phyloP scores from a whole-genome alignment of 2,888 invertebrate genomes.

The Sussaba pulchella region DNA sequence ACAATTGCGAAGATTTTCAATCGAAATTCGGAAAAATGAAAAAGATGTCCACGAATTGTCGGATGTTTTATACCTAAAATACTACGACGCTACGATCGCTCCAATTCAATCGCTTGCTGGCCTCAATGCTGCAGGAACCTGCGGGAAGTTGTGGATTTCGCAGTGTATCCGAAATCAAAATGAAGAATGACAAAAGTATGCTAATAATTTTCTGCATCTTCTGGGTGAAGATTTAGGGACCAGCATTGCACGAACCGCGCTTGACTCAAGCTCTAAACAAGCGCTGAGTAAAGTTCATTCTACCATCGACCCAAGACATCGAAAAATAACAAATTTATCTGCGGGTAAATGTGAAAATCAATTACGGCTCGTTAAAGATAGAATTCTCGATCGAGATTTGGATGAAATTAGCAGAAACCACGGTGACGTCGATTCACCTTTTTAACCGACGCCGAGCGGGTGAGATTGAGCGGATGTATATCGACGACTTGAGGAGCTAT shows the following conservation, averaged over 20 bases:
- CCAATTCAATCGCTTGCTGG: slow-evolving; percentile 61
- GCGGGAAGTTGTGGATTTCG: slow-evolving; percentile 47
- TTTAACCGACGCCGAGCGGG: slow-evolving; percentile 70
- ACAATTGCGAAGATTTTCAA: slow-evolving; percentile 55
- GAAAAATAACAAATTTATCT: slow-evolving; percentile 47
- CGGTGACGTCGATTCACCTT: slow-evolving; percentile 53
- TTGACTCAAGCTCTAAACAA: slow-evolving; percentile 43
- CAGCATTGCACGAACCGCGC: slow-evolving; percentile 48
- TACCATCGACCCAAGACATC: slow-evolving; percentile 59
- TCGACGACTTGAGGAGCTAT: slow-evolving; percentile 57
- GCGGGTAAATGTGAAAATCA: slow-evolving; percentile 9
- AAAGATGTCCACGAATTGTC: slow-evolving; percentile 37
- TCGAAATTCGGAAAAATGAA: slow-evolving; percentile 18
- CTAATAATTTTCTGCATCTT: slow-evolving; percentile 62
- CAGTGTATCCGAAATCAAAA: slow-evolving; percentile 59
- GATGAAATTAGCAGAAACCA: slow-evolving; percentile 29
- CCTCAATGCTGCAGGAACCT: slow-evolving; percentile 34
- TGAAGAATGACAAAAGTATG: slow-evolving; percentile 49
- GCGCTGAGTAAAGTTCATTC: slow-evolving; percentile 34
- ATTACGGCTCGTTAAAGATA: slow-evolving; percentile 31
- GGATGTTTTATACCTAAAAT: slow-evolving; percentile 51
- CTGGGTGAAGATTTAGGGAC: slow-evolving; percentile 50
- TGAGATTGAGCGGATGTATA: slow-evolving; percentile 60
- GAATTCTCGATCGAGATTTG: slow-evolving; percentile 45
- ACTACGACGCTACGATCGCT: slow-evolving; percentile 49